These are phyloP conservation scores for Zapornia atra DNA, from an alignment of 2,113 vertebrate genomes.

Conservation along the genomic window DNA sequence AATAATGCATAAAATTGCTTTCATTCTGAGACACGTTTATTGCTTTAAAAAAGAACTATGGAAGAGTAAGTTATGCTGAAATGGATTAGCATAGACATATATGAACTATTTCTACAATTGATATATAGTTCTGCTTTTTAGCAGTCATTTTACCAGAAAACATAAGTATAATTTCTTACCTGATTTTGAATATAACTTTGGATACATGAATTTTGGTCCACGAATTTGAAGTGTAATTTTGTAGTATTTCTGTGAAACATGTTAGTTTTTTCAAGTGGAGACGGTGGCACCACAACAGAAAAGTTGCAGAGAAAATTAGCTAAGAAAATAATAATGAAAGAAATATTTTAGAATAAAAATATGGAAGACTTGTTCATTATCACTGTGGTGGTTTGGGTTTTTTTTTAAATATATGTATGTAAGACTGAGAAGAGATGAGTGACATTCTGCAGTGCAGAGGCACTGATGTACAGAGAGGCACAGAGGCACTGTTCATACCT, in stretches of 20 bases:
- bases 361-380: not conserved
- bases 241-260: not conserved
- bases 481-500: not conserved
- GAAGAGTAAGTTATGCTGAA: not conserved
- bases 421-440: not conserved
- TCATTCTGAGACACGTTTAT: not conserved
- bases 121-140: not conserved
- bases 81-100: not conserved
- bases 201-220: not conserved
- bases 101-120: not conserved
- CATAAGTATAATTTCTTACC: not conserved
- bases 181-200: not conserved
- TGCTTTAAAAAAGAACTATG: not conserved
- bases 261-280: not conserved
- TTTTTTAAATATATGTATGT: not conserved
- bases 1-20: not conserved
- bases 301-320: not conserved
- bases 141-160: not conserved
- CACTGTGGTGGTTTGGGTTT: too few species aligned
- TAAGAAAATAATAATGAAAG: not conserved
- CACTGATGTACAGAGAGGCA: not conserved
- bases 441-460: not conserved
- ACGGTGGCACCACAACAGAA: not conserved
- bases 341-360: not conserved
- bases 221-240: not conserved